Conservation (phyloP, 2,113 vertebrate genomes). For the Benitochromis conjunctus region DNA sequence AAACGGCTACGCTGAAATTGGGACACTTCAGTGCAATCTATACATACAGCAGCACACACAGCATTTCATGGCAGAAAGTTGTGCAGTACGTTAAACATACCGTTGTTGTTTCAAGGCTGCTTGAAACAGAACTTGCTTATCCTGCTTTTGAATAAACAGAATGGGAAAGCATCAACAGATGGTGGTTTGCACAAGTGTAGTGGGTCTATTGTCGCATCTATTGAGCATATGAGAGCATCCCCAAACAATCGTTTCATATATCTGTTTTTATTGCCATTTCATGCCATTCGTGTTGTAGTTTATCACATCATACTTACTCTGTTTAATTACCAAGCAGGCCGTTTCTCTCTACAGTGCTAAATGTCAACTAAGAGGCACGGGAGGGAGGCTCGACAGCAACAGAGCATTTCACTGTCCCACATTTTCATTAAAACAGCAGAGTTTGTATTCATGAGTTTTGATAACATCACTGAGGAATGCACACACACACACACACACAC, state of each 20-base stretch:
- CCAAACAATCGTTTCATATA: not conserved
- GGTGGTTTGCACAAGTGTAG: not conserved
- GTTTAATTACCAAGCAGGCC: slow-evolving; percentile 42
- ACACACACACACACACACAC: not conserved
- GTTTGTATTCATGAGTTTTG: slow-evolving; percentile 37
- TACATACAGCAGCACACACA: not conserved
- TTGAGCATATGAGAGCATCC: not conserved
- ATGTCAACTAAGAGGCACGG: slow-evolving; percentile 56
- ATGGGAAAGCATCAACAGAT: not conserved
- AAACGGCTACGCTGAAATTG: not conserved
- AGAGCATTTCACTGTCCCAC: slow-evolving; percentile 27
- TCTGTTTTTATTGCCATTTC: slow-evolving; percentile 32
- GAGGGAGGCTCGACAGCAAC: slow-evolving; percentile 16
- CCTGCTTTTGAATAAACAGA: not conserved
- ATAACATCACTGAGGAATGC: slow-evolving; percentile 15
- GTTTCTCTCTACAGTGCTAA: slow-evolving; percentile 33
- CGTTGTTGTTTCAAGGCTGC: not conserved
- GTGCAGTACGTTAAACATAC: not conserved
- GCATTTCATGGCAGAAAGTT: not conserved
- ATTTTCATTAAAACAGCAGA: slow-evolving; percentile 20
- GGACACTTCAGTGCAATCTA: not conserved
- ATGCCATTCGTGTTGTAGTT: slow-evolving; percentile 20
- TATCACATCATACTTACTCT: slow-evolving; percentile 15
- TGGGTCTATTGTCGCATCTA: not conserved
- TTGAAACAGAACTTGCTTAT: not conserved